Percentiles rank a stretch among this genome's conserved stretches.
Conservation (phyloP, 2,797 vertebrate genomes). For the Scarus forsteni region DNA sequence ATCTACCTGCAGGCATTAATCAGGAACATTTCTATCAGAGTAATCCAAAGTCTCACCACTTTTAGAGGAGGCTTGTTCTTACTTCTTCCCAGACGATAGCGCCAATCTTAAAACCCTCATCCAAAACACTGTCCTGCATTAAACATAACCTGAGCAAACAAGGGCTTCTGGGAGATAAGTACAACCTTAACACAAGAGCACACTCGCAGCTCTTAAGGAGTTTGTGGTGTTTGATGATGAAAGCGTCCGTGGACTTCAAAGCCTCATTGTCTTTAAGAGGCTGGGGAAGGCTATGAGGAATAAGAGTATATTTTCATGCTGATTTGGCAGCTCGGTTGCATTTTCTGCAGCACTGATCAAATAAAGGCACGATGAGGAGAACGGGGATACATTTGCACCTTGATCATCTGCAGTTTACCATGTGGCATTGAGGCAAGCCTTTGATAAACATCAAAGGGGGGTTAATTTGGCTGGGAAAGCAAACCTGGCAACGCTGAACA, state of each 20-base stretch:
- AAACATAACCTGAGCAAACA: constrained; percentile 26
- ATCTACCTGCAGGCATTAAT: too few relatives aligned
- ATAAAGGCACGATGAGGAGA: constrained; percentile 61
- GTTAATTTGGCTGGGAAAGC: constrained; percentile 57
- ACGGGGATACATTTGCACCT: constrained; percentile 78
- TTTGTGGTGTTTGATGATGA: constrained; percentile 81
- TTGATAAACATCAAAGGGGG: constrained; percentile 82
- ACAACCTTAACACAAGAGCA: constrained; percentile 65
- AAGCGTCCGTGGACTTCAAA: constrained; percentile 81
- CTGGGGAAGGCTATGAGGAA: constrained; percentile 29
- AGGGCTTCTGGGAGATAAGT: not conserved
- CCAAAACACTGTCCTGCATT: constrained; percentile 28
- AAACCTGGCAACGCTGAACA: constrained; percentile 46
- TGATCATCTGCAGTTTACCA: constrained; percentile 73
- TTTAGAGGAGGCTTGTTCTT: not conserved
- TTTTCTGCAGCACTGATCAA: constrained; percentile 78
- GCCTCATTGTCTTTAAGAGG: constrained; percentile 60
- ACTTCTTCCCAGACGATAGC: constrained; percentile 3
- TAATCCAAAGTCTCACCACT: too few relatives aligned
- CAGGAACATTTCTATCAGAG: too few relatives aligned
- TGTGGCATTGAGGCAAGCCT: constrained; percentile 66
- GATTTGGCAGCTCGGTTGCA: constrained; percentile 75
- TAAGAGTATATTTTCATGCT: constrained; percentile 82
- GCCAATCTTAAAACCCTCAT: constrained; percentile 37
- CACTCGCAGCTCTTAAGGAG: constrained; percentile 52